Conservation (phyloP, 2,888 invertebrate genomes). For the Drosophila crucigera region DNA sequence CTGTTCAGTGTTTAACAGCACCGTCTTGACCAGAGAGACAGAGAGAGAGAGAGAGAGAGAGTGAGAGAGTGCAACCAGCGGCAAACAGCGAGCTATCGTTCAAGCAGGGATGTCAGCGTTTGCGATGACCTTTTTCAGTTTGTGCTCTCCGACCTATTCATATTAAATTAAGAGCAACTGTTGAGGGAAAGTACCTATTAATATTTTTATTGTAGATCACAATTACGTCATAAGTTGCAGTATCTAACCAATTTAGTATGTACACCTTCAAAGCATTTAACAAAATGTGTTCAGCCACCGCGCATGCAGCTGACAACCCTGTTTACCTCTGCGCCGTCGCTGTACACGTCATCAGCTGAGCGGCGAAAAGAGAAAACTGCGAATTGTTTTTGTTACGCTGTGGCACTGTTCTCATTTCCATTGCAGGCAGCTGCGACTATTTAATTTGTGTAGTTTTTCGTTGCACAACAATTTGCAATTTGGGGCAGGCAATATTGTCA, state of each 20-base stretch:
- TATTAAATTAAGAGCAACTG: neutral
- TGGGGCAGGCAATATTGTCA: constrained; percentile 44
- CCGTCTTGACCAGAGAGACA: constrained; percentile 21
- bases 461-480: constrained; percentile 39
- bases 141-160: neutral
- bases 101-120: constrained; percentile 50
- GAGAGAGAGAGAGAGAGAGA: neutral
- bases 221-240: neutral
- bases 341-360: constrained; percentile 76
- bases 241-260: neutral
- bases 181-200: neutral
- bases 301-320: constrained; percentile 55
- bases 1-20: constrained; percentile 66
- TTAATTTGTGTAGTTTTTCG: constrained; percentile 29
- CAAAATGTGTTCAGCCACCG: accelerated
- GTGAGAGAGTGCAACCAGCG: constrained; percentile 27
- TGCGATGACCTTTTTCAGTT: neutral
- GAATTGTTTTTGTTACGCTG: constrained; percentile 51
- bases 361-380: constrained; percentile 30
- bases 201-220: no score
- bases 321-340: constrained; percentile 61
- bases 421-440: constrained; percentile 45
- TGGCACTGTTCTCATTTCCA: constrained; percentile 32
- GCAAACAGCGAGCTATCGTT: neutral
- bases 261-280: neutral